phyloP scores from a whole-genome alignment of 2,113 vertebrate species.

The Thamnophis sirtalis region DNA sequence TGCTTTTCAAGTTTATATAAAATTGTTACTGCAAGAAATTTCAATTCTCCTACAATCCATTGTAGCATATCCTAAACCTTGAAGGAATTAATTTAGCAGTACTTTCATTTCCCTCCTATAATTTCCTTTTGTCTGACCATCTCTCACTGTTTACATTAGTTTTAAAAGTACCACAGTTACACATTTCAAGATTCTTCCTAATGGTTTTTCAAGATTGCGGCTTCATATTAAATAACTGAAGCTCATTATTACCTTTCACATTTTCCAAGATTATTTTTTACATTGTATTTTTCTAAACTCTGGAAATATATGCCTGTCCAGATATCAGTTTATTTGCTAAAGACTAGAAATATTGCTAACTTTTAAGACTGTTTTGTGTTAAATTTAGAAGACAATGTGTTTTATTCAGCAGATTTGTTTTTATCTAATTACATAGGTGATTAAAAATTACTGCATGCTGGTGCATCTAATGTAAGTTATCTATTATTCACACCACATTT shows the following conservation, averaged over 20 bases:
- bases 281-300: slow-evolving; percentile 32
- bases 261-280: slow-evolving; percentile 22
- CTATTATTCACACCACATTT: slow-evolving; percentile 85
- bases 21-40: slow-evolving; percentile 8
- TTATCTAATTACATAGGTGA: slow-evolving; percentile 78
- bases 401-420: slow-evolving; percentile 77
- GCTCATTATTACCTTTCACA: slow-evolving; percentile 6
- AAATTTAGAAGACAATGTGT: slow-evolving; percentile 68
- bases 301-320: slow-evolving; percentile 21
- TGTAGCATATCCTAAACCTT: slow-evolving; percentile 1
- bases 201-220: slow-evolving; percentile 11
- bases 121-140: not conserved
- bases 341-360: slow-evolving; percentile 51
- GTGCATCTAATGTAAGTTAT: slow-evolving; percentile 80
- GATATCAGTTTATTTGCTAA: slow-evolving; percentile 28
- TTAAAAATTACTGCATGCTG: slow-evolving; percentile 76
- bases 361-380: slow-evolving; percentile 62
- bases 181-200: slow-evolving; percentile 12
- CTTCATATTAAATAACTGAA: slow-evolving; percentile 35
- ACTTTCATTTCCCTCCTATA: not conserved
- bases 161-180: slow-evolving; percentile 17
- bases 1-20: slow-evolving; percentile 7
- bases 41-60: not conserved
- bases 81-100: not conserved
- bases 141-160: not conserved